Base-by-base conservation (phyloP, 2,113 vertebrate species). In the Rhegmatorhina hoffmannsi region DNA sequence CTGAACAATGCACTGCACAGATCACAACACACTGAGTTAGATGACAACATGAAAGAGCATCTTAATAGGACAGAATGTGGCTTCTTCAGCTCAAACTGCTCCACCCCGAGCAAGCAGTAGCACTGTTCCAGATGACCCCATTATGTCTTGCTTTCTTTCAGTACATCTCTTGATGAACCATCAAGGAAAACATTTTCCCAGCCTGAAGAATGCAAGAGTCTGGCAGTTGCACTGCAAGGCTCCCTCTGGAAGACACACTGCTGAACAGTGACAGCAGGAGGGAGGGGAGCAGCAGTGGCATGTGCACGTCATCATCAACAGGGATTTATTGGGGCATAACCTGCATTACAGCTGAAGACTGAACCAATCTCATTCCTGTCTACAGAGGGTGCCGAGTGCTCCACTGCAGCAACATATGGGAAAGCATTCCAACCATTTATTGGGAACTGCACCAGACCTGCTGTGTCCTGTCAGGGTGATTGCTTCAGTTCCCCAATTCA, bases 71-170 rank as follows among this genome's bases (percentile, higher is more conserved):
- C 74, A 80, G 62, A 40, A 23, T 56, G 83, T 34, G 83, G 76
- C 85, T 92, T 28, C 95, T 85, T 80, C 92, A 89, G 21, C 83
- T 86, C 38, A 0, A 78, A 84, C 85, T 34, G 80, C 92, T 72
- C 53, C 60, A 9, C 67, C 81, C 3, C 0, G 47, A 93, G 93
- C 68, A 18, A 76, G 88, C 76, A 43, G 93, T 86, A 96, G 93
- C 88, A n/a, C 17, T 3, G 62, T 43, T 78, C 76, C 90, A 77
- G 56, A 69, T 95, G 95, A 96, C 94, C 93, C 94, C 95, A 95
- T 97, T 97, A 86, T 72, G 94, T 97, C 96, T 93, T 24, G 79
- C 69, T 94, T 90, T 95, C 85, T 86, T 84, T 94, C 33, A 84
- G 70, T 13, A 60, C 1, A 0, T 21, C 52, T 93, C 79, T 64